Evolutionary conservation across 1,140 invertebrate genomes (phyloP), one percentile per base, ranked within the genome.

Genomic region (Listronotus bonariensis): DNA sequence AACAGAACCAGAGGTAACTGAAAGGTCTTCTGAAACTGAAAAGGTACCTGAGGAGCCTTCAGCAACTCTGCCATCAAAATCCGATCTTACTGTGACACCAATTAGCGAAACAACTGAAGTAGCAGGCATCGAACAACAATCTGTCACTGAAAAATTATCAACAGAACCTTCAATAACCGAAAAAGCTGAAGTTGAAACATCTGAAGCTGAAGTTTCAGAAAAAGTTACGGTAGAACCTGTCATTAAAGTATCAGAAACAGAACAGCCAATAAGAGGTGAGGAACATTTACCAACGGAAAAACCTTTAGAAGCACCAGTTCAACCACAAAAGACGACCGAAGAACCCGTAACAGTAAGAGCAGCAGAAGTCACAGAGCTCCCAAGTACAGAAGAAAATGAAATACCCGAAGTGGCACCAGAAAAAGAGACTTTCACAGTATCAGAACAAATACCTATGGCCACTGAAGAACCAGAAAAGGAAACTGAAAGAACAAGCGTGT

Each of bases 341-440:
- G 15, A 60, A 54, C n/a, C 43, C 15, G 55, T 45, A 52, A 51
- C 62, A n/a, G 31, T 17, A 15, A 46, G 32, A 59, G 31, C 58
- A n/a, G 31, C 8, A 46, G 36, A n/a, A 26, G 43, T 32, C 11
- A 48, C 56, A 10, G 56, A 67, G 57, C 34, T 15, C 20, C 48
- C 53, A 31, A 63, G 57, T 15, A 54, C 59, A 42, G 71, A 68
- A 42, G 43, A 54, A 68, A 64, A 60, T 11, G 49, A 74, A 4
- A 57, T 69, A 53, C 64, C 68, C 9, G 52, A 15, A 48, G n/a
- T 51, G 12, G 20, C 34, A 60, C 32, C 72, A 62, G 52, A 53
- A 57, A 34, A 40, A 20, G 46, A 59, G 18, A 36, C 51, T 60
- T 41, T 34, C 12, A 64, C 56, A 65, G 72, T 72, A 43, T 66